Evolutionary conservation across 2,888 invertebrate species (phyloP).

Genomic region (Parnassius orleans): DNA sequence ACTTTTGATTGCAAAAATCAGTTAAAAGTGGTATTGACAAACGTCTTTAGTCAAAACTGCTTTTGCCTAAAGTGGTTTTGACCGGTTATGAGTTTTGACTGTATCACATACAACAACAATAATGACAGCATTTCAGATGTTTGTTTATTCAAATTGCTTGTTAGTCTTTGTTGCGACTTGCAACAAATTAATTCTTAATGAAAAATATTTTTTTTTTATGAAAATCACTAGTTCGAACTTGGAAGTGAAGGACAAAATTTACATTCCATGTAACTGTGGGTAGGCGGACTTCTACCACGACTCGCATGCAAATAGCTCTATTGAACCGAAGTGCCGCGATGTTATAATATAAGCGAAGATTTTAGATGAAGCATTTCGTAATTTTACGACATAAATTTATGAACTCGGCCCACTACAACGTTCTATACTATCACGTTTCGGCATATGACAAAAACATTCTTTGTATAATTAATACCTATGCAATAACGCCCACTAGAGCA

Average conservation of each 20-base stretch:
- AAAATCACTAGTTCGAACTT: conserved; percentile 38
- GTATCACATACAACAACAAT: too few relatives aligned
- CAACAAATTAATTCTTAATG: conserved; percentile 74
- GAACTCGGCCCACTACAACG: too few relatives aligned
- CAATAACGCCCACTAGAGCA: too few relatives aligned
- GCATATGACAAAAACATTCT: too few relatives aligned
- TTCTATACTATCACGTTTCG: too few relatives aligned
- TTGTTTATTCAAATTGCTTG: not conserved
- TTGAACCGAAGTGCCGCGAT: conserved; percentile 60
- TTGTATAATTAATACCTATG: too few relatives aligned
- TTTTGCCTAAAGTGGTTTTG: too few relatives aligned
- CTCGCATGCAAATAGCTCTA: conserved; percentile 76
- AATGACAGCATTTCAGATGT: too few relatives aligned
- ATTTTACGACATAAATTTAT: conserved; percentile 20
- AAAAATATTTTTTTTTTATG: conserved; percentile 74
- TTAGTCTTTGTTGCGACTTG: conserved; percentile 64
- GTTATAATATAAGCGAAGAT: conserved; percentile 56
- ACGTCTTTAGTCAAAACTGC: too few relatives aligned
- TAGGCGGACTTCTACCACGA: conserved; percentile 71
- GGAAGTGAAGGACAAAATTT: conserved; percentile 77
- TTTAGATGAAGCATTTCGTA: conserved; percentile 62
- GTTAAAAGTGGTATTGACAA: too few relatives aligned
- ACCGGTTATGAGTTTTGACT: too few relatives aligned
- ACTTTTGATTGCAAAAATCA: too few relatives aligned
- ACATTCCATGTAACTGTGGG: conserved; percentile 75